Evolutionary conservation across 2,113 vertebrate genomes (phyloP).

Genomic region (Brachypodius melanocephalos): DNA sequence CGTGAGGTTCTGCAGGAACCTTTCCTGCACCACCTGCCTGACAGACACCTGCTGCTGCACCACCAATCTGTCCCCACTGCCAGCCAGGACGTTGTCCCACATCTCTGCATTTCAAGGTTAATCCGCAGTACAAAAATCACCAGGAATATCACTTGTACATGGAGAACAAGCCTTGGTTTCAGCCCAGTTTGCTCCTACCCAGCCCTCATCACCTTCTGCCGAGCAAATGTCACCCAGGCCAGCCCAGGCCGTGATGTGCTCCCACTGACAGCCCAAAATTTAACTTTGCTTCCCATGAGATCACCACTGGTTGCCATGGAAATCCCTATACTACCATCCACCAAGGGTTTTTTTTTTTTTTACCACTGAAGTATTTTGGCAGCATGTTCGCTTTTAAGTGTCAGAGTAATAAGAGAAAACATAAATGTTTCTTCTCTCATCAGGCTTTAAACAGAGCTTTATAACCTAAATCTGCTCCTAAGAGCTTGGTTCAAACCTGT

Average conservation of each 20-base stretch:
- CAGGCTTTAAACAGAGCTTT: not conserved
- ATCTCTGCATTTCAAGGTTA: accelerated
- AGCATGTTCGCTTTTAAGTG: not conserved
- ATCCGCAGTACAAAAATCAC: not conserved
- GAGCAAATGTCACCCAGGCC: not conserved
- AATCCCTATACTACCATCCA: not conserved
- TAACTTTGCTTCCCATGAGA: not conserved
- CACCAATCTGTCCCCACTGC: accelerated
- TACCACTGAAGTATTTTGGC: not conserved
- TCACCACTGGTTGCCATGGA: not conserved
- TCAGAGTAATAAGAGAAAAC: not conserved
- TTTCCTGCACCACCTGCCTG: not conserved
- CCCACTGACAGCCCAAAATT: not conserved
- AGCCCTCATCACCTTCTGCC: accelerated
- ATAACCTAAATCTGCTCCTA: not conserved
- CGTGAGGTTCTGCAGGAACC: accelerated
- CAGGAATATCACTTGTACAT: accelerated
- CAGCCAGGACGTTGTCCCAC: accelerated
- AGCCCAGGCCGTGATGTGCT: not conserved
- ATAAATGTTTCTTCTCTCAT: not conserved
- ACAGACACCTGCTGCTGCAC: not conserved
- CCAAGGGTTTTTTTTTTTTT: not conserved
- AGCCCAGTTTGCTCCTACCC: not conserved
- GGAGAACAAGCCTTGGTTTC: not conserved
- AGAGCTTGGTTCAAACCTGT: not conserved